Evolutionary conservation across 2,797 vertebrate genomes (phyloP).

Genomic region (Podarcis lilfordi): DNA sequence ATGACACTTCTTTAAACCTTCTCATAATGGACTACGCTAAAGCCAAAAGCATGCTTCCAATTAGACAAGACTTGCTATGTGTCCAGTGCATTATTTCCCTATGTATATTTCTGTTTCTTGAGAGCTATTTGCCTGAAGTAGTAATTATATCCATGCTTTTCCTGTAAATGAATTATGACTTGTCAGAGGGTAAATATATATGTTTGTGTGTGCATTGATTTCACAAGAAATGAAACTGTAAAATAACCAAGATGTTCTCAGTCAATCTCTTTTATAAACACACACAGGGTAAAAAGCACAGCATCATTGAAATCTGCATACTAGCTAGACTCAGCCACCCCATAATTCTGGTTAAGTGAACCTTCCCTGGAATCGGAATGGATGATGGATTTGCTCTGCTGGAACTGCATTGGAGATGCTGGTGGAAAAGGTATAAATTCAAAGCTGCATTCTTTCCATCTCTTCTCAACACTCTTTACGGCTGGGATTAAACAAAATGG

Average conservation of each 20-base stretch:
- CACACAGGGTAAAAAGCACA: conserved; percentile 46
- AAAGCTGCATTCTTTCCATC: conserved; percentile 53
- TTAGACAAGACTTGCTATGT: neutral
- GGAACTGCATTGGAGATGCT: conserved; percentile 29
- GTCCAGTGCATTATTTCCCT: neutral
- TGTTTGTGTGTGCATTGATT: neutral
- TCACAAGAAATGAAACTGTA: conserved; percentile 28
- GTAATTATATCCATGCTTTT: conserved; percentile 34
- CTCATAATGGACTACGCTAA: neutral
- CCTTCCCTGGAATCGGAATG: conserved; percentile 47
- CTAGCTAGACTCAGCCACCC: conserved; percentile 32
- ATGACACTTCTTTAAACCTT: neutral
- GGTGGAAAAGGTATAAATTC: conserved; percentile 52
- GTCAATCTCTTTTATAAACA: conserved; percentile 50
- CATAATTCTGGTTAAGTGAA: conserved; percentile 61
- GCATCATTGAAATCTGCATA: conserved; percentile 52
- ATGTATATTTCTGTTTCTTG: neutral
- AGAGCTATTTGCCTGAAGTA: conserved; percentile 16
- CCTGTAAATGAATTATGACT: conserved; percentile 34
- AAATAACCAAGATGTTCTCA: conserved; percentile 42
- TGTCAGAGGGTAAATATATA: conserved; percentile 4
- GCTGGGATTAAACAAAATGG: conserved; percentile 49
- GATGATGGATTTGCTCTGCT: conserved; percentile 58
- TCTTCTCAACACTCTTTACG: conserved; percentile 38
- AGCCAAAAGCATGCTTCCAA: neutral